These are phyloP conservation scores for Halcyon smyrnensis DNA, from an alignment of 2,797 vertebrate species.

Conservation along the genomic window DNA sequence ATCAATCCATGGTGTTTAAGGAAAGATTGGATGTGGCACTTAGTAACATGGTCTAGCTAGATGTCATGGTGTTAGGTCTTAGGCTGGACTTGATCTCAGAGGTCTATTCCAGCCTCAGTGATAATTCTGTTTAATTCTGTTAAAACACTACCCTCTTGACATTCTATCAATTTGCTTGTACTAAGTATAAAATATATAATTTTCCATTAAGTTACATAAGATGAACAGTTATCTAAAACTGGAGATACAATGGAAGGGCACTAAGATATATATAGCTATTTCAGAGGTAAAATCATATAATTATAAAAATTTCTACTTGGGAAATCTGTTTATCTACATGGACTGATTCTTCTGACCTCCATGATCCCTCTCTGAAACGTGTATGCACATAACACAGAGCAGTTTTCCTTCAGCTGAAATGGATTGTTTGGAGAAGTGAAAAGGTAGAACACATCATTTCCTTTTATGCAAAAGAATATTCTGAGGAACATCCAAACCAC, in stretches of 20 bases:
- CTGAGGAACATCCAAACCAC: not conserved
- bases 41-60: too few relatives aligned
- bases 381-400: not conserved
- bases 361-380: not conserved
- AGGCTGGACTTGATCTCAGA: too few relatives aligned
- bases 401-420: not conserved
- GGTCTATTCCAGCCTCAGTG: too few relatives aligned
- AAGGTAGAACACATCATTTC: not conserved
- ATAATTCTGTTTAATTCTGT: not conserved
- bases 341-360: not conserved
- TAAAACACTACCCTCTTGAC: not conserved
- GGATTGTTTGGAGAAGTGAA: not conserved
- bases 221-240: not conserved
- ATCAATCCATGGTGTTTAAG: too few relatives aligned
- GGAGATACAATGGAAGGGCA: not conserved
- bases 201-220: not conserved
- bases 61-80: too few relatives aligned
- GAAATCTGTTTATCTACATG: not conserved
- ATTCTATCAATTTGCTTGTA: not conserved
- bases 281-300: not conserved
- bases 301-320: not conserved
- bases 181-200: not conserved
- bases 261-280: not conserved
- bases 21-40: too few relatives aligned
- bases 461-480: not conserved